Conservation (phyloP, 2,113 vertebrate genomes). For the Melanerpes aurifrons region DNA sequence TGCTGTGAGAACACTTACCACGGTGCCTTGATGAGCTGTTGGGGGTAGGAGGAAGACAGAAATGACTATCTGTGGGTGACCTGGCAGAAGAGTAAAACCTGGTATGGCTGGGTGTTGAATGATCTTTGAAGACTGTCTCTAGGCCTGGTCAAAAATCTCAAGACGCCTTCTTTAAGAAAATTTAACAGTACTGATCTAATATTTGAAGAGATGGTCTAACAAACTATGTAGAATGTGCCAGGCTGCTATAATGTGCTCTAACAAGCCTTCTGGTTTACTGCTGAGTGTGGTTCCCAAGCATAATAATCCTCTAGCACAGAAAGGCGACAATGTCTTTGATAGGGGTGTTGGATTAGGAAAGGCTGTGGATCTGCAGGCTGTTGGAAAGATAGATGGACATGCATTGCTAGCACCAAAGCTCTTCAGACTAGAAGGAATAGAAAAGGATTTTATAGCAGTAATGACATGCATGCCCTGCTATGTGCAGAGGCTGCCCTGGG, state of each 20-base stretch:
- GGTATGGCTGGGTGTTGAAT: background rate
- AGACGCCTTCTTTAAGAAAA: background rate
- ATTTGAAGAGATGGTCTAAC: background rate
- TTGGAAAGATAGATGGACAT: background rate
- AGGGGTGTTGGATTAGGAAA: background rate
- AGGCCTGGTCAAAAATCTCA: background rate
- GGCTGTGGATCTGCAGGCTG: background rate
- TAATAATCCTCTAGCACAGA: background rate
- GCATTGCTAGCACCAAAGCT: background rate
- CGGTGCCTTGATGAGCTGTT: background rate
- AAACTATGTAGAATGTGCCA: background rate
- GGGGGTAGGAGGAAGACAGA: background rate
- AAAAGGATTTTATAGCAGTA: background rate
- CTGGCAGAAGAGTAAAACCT: background rate
- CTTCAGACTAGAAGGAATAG: background rate
- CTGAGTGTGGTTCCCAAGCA: background rate
- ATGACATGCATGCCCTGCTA: conserved; percentile 27
- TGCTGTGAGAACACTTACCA: background rate
- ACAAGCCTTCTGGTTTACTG: background rate
- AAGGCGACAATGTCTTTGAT: background rate
- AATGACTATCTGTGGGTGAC: background rate
- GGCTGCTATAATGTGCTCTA: background rate
- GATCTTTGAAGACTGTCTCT: background rate
- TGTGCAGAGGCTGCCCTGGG: conserved; percentile 20
- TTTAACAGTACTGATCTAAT: background rate